phyloP scores from a whole-genome alignment of 2,797 vertebrate species.

The Tinamus major region DNA sequence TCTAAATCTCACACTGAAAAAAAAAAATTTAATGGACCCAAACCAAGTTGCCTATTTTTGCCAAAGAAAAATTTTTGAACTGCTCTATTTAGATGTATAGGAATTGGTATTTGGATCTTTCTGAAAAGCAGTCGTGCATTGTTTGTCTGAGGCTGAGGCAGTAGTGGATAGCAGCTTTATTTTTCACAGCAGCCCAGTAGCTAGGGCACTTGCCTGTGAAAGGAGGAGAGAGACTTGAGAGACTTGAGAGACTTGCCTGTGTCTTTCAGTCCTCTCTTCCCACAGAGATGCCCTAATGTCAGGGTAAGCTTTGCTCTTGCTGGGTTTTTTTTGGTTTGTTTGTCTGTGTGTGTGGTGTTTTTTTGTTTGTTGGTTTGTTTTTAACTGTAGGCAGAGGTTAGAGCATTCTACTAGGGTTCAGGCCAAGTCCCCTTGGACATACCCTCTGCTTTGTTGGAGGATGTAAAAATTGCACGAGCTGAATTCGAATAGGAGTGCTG shows the following conservation, averaged over 20 bases:
- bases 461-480: background rate
- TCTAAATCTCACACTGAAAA: background rate
- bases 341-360: too few relatives aligned
- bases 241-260: background rate
- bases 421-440: background rate
- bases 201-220: background rate
- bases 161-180: background rate
- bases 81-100: background rate
- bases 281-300: background rate
- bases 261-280: background rate
- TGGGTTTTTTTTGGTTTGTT: background rate
- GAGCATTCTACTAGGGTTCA: background rate
- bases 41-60: background rate
- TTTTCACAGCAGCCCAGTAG: background rate
- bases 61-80: background rate
- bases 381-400: background rate
- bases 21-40: background rate
- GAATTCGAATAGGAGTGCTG: background rate
- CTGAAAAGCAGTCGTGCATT: rapidly evolving
- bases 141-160: background rate
- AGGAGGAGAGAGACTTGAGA: background rate
- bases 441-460: background rate
- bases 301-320: background rate
- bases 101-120: background rate
- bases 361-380: too few relatives aligned